Evolutionary conservation across 92 coral and sea anemone species (phyloP), one percentile per base, ranked within the genome.

Genomic region (Chrysogorgia sp.): DNA sequence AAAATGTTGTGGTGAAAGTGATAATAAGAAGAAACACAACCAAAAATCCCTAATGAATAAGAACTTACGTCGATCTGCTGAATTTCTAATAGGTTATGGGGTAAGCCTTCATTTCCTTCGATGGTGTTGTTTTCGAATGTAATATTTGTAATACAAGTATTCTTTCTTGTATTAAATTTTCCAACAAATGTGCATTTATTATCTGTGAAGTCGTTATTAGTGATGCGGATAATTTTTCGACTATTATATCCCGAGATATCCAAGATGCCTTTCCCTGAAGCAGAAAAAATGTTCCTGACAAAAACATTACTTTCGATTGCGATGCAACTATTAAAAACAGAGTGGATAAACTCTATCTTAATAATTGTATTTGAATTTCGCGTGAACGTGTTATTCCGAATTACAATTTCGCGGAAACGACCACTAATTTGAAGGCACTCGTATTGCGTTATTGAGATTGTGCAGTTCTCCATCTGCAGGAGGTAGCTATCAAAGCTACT

Each of bases 121-220:
- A 89, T 50, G 0, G 83, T 74, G 43, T 89, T 89, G 55, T 89
- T 67, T n/a, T 9, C 24, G 43, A 89, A 57, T 5, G 26, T 22
- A 0, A 89, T 20, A 7, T 32, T 7, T 41, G 29, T 34, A 14
- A 17, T 37, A 45, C 35, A 40, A 35, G 58, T 12, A 0, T 72
- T 31, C 35, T 28, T 19, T 3, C 22, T 9, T n/a, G 80, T 40
- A 53, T 34, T 65, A 40, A 29, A 7, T 57, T 57, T 57, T 57
- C 84, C 35, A 86, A 47, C 8, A 68, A 40, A 8, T 82, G 58
- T 0, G 83, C 62, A 55, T 29, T 30, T 35, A 69, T 89, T 89
- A 0, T 35, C 14, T 8, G 37, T 2, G 34, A 89, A 78, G 0
- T 67, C 78, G 60, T 89, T 89, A 68, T 79, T 79, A 1, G 69